These are phyloP conservation scores for Diachasma alloeum DNA, from an alignment of 1,140 invertebrate species.

Conservation along the genomic window DNA sequence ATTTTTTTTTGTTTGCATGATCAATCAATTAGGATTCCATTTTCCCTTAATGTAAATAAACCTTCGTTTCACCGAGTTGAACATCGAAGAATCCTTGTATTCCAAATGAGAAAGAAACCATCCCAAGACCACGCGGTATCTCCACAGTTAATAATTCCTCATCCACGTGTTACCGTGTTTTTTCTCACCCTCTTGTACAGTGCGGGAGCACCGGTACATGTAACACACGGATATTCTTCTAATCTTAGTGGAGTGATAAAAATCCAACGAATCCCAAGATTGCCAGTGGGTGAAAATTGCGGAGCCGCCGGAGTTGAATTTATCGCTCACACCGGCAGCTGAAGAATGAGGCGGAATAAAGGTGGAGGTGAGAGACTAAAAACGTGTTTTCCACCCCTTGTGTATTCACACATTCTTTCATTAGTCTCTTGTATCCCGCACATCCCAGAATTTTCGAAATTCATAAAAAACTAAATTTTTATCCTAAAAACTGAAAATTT, in stretches of 20 bases:
- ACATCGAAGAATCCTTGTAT: no score
- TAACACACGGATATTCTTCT: neutral
- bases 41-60: no score
- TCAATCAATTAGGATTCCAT: no score
- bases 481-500: no score
- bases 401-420: neutral
- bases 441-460: no score
- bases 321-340: conserved; percentile 3
- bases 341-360: neutral
- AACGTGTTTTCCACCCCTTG: neutral
- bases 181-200: neutral
- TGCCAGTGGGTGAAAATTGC: conserved; percentile 21
- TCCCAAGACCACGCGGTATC: neutral
- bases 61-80: no score
- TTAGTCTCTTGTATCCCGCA: neutral
- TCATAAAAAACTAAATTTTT: no score
- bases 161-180: neutral
- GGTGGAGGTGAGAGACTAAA: conserved; percentile 5
- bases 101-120: no score
- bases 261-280: conserved; percentile 26
- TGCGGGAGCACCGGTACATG: neutral
- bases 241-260: conserved; percentile 17
- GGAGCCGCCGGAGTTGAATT: conserved; percentile 19
- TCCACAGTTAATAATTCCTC: neutral
- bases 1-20: no score